Evolutionary conservation across 2,113 vertebrate genomes (phyloP).

Genomic region (Chloropsis hardwickii): DNA sequence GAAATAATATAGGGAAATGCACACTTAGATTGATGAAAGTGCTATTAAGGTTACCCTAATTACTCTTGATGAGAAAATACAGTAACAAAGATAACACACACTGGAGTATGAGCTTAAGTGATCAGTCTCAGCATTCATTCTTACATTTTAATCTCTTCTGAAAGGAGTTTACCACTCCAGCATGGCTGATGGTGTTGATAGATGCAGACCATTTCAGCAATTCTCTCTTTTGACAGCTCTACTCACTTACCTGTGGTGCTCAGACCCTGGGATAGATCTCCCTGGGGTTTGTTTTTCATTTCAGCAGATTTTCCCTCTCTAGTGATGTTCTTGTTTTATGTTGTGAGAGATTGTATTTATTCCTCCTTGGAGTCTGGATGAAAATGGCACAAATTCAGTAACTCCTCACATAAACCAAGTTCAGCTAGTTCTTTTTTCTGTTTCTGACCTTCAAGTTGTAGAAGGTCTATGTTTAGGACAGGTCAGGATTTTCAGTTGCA

Average conservation of each 20-base stretch:
- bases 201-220: not conserved
- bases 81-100: not conserved
- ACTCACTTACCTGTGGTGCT: not conserved
- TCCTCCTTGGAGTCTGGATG: not conserved
- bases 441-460: not conserved
- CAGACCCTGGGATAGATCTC: not conserved
- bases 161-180: not conserved
- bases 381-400: not conserved
- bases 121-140: not conserved
- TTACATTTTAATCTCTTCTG: not conserved
- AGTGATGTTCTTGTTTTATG: not conserved
- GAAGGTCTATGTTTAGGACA: not conserved
- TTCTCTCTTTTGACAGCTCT: slow-evolving; percentile 18
- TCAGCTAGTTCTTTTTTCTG: not conserved
- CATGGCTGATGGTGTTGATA: not conserved
- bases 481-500: not conserved
- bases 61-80: not conserved
- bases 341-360: not conserved
- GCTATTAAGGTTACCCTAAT: not conserved
- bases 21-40: not conserved
- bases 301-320: not conserved
- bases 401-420: not conserved
- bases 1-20: not conserved
- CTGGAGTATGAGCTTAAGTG: not conserved
- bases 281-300: not conserved